Evolutionary conservation across 2,797 vertebrate species (phyloP).

Genomic region (Sebastes itinus): DNA sequence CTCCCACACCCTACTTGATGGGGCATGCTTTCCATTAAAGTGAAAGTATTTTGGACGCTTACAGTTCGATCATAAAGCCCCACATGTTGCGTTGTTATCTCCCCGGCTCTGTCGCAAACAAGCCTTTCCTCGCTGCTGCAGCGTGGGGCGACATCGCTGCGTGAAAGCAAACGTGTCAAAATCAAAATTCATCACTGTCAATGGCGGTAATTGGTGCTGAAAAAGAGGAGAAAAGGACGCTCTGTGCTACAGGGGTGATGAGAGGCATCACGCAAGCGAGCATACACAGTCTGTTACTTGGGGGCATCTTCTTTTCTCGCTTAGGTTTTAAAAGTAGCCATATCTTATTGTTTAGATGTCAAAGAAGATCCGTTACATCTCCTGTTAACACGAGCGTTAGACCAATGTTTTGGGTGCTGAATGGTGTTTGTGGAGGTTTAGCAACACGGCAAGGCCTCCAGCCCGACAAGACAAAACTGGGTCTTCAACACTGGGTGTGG

Average conservation of each 20-base stretch:
- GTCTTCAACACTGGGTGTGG: slow-evolving; percentile 64
- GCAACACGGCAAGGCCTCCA: slow-evolving; percentile 8
- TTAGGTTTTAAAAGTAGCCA: slow-evolving; percentile 11
- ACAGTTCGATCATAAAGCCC: slow-evolving; percentile 69
- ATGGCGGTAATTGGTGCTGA: slow-evolving; percentile 64
- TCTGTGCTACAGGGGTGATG: slow-evolving; percentile 39
- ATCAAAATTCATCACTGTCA: slow-evolving; percentile 77
- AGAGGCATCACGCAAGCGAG: slow-evolving; percentile 37
- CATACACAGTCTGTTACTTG: slow-evolving; percentile 26
- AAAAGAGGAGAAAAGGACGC: slow-evolving; percentile 32
- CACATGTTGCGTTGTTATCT: slow-evolving; percentile 71
- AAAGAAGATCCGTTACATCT: slow-evolving; percentile 44
- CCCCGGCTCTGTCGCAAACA: slow-evolving; percentile 55
- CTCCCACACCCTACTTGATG: slow-evolving; percentile 72
- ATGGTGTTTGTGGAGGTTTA: slow-evolving; percentile 29
- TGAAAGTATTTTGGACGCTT: slow-evolving; percentile 62
- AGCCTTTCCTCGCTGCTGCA: slow-evolving; percentile 49
- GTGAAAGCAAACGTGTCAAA: slow-evolving; percentile 72
- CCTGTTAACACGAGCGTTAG: neutral
- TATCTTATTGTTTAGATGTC: slow-evolving; percentile 48
- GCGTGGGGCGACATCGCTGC: slow-evolving; percentile 42
- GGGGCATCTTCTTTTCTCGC: slow-evolving; percentile 23
- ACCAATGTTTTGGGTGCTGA: slow-evolving; percentile 8
- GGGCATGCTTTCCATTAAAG: slow-evolving; percentile 72
- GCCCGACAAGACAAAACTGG: slow-evolving; percentile 53